phyloP scores from a whole-genome alignment of 2,888 invertebrate genomes.

The Eristalinus sepulchralis region DNA sequence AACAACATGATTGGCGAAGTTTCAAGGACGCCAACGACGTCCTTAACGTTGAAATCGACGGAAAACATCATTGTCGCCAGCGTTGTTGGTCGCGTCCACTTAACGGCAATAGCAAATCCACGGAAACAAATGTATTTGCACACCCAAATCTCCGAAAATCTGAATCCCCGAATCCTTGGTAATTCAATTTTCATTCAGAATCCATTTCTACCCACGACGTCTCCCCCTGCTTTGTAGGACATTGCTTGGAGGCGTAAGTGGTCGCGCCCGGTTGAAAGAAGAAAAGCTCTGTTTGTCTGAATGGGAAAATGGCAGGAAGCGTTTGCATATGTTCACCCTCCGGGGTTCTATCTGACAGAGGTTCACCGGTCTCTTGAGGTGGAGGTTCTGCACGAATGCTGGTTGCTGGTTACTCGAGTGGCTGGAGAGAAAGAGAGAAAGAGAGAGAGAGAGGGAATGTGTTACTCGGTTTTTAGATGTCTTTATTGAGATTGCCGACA shows the following conservation, averaged over 20 bases:
- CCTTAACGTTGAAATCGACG: not conserved
- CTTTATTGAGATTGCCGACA: constrained; percentile 52
- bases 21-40: not conserved
- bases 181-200: constrained; percentile 67
- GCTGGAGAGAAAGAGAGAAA: not conserved
- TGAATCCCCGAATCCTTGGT: constrained; percentile 50
- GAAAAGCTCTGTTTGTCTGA: not conserved
- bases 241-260: constrained; percentile 10
- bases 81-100: constrained; percentile 12
- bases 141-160: constrained; percentile 38
- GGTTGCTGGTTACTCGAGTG: not conserved
- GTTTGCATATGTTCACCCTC: constrained; percentile 56
- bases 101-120: not conserved
- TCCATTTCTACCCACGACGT: constrained; percentile 42
- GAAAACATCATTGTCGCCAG: not conserved
- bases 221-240: constrained; percentile 2
- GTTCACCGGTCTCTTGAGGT: not conserved
- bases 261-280: constrained; percentile 31
- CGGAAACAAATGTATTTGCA: constrained; percentile 21
- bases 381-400: not conserved
- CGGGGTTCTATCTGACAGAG: constrained; percentile 29
- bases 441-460: not conserved
- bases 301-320: constrained; percentile 22
- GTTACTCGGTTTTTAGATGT: constrained; percentile 30
- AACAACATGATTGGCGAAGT: constrained; percentile 48